Evolutionary conservation across 2,113 vertebrate species (phyloP), one percentile per base, ranked within the genome.

Genomic region (Sinocyclocheilus anshuiensis): DNA sequence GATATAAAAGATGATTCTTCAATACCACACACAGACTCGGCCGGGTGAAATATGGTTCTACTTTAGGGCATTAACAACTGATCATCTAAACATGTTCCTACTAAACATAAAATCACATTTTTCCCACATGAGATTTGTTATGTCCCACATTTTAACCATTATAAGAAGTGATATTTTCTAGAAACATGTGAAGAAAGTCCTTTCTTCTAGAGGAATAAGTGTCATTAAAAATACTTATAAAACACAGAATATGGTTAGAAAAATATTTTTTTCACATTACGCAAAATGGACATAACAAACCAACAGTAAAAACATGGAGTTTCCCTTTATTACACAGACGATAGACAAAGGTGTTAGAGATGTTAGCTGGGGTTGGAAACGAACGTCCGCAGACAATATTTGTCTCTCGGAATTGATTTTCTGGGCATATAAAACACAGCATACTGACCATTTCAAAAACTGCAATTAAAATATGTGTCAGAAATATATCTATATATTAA

Each of bases 401-500:
- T 61, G 57, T 36, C 55, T 24, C 29, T 33, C 6, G 33, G 50
- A 78, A 36, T 69, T 45, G 53, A 33, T 39, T 79, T 39, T 22
- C 57, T 16, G 36, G n/a, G 4, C 13, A 45, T 81, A 45, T 63
- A 26, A 77, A 15, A 74, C 74, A 77, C 24, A 77, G 42, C 79
- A 81, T 45, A 67, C 59, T 24, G 42, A 48, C n/a, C 45, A 22
- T 83, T 33, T 72, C 20, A 83, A 71, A 53, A 45, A 83, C 13
- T 33, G 20, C 20, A 22, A 42, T 61, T 42, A n/a, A 83, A 83
- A 53, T 83, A 57, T 36, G 11, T 33, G 39, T 29, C 63, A 55
- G 81, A 83, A 83, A 72, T 72, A 45, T 69, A 69, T 82, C 42
- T 69, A 82, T 83, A 72, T 83, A 83, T 83, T 72, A 83, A 72